Base-by-base conservation (phyloP, 2,797 vertebrate species). In the Leuciscus waleckii region DNA sequence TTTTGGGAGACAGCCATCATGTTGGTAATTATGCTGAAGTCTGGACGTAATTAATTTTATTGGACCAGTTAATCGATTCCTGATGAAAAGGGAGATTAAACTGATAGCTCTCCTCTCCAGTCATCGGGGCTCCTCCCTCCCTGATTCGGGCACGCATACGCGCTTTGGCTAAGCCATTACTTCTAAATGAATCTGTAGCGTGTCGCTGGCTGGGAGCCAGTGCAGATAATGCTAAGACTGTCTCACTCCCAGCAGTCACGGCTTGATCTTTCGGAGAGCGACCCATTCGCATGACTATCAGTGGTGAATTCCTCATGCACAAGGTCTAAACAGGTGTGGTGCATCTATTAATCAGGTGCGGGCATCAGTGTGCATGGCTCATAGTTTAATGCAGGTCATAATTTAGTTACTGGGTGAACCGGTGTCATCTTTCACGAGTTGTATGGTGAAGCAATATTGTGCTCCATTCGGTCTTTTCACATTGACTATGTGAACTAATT, bases 11-110 rank as follows among this genome's bases (percentile, higher is more conserved):
- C 94, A 92, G 94, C 92, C 93, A 93, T 92, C 93, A 92, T 95
- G 92, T 93, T 94, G 93, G 95, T 96, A 96, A 97, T 96, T 96
- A 96, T 92, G 91, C 92, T 51, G 37, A 93, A 94, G 93, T 92
- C 92, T 90, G 91, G 92, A 91, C 92, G 93, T 96, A 97, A 97
- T 97, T 95, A 96, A 97, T 96, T 97, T 93, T 95, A 96, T 95
- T 95, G 94, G 94, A 94, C 91, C 94, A 94, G 94, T 94, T 96
- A 96, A 96, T 96, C 94, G 92, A 96, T 97, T 96, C 95, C 93
- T 95, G 96, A 96, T 92, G 90, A 91, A 92, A 92, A 90, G 88
- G 85, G 81, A 91, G 90, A 92, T 96, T 96, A 96, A 95, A 95
- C 91, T 94, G 95, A 96, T 95, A 95, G 90, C 94, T 93, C 93